A percentile compares a stretch with the other conserved stretches of the same genome.
Conservation (phyloP, 2,888 invertebrate genomes). For the Dicyrtoma fusca region DNA sequence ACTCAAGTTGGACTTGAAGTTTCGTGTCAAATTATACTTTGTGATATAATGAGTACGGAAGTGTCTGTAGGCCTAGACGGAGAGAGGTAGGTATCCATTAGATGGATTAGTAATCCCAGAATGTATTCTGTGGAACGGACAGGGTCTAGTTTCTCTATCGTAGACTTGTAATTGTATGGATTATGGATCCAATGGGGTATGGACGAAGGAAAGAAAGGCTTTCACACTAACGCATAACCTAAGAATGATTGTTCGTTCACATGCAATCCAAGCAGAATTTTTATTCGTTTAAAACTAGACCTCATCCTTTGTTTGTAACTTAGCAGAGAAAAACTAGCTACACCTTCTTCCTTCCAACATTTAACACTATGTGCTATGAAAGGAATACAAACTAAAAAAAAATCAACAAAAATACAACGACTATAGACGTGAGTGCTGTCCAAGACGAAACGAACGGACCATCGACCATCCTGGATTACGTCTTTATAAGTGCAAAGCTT, state of each 20-base stretch:
- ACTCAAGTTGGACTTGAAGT: too few species aligned
- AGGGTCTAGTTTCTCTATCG: too few species aligned
- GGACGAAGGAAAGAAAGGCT: background rate
- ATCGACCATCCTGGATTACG: too few species aligned
- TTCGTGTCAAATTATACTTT: too few species aligned
- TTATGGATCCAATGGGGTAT: too few species aligned
- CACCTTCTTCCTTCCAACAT: background rate
- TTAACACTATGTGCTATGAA: background rate
- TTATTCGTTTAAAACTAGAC: conserved; percentile 12
- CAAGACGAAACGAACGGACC: too few species aligned
- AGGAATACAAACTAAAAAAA: too few species aligned
- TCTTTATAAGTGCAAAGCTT: too few species aligned
- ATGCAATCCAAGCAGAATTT: conserved; percentile 33
- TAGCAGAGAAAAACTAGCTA: background rate
- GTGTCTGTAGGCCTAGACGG: background rate
- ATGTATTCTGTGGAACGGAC: background rate
- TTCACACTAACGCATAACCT: conserved; percentile 1
- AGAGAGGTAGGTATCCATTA: background rate
- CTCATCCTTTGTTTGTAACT: background rate
- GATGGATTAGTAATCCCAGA: background rate
- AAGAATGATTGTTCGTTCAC: conserved; percentile 43
- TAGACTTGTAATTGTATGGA: too few species aligned
- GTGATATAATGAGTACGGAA: too few species aligned
- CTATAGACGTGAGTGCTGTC: background rate
- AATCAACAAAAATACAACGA: too few species aligned